A percentile compares a stretch with the other conserved stretches of the same genome.
Evolutionary conservation across 2,888 invertebrate species (phyloP).

Genomic region (Frankliniella intonsa): DNA sequence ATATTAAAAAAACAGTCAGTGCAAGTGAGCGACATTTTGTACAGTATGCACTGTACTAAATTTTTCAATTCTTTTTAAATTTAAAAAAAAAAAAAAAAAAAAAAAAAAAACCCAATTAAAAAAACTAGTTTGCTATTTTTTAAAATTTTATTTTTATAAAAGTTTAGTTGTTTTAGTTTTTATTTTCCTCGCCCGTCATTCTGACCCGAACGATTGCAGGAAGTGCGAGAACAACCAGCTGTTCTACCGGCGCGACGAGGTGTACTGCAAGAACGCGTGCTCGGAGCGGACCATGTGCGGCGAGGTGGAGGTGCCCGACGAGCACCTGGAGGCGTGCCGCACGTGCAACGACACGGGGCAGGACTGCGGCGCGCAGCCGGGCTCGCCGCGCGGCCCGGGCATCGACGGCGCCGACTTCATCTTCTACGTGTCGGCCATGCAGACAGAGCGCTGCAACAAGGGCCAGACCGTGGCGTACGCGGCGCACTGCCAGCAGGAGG

Average conservation of each 20-base stretch:
- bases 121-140: too few species aligned
- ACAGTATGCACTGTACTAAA: too few species aligned
- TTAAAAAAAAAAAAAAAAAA: too few species aligned
- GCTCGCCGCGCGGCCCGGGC: slow-evolving; percentile 58
- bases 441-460: slow-evolving; percentile 86
- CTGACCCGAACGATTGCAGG: slow-evolving; percentile 50
- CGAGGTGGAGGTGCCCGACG: slow-evolving; percentile 86
- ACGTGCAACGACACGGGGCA: slow-evolving; percentile 83
- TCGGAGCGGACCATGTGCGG: slow-evolving; percentile 88
- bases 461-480: slow-evolving; percentile 94
- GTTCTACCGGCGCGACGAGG: slow-evolving; percentile 66
- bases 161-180: neutral
- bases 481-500: slow-evolving; percentile 97
- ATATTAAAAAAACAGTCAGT: too few species aligned
- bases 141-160: neutral
- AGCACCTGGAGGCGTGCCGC: slow-evolving; percentile 89
- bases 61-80: too few species aligned
- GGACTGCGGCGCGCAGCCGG: slow-evolving; percentile 61
- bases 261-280: slow-evolving; percentile 83
- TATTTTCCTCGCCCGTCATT: neutral
- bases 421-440: slow-evolving; percentile 91
- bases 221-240: slow-evolving; percentile 86
- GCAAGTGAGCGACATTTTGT: too few species aligned
- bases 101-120: too few species aligned
- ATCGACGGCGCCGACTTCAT: slow-evolving; percentile 87